Percentiles rank a stretch among this genome's conserved stretches.
phyloP scores from a whole-genome alignment of 2,113 vertebrate species.

The Holacanthus passer region DNA sequence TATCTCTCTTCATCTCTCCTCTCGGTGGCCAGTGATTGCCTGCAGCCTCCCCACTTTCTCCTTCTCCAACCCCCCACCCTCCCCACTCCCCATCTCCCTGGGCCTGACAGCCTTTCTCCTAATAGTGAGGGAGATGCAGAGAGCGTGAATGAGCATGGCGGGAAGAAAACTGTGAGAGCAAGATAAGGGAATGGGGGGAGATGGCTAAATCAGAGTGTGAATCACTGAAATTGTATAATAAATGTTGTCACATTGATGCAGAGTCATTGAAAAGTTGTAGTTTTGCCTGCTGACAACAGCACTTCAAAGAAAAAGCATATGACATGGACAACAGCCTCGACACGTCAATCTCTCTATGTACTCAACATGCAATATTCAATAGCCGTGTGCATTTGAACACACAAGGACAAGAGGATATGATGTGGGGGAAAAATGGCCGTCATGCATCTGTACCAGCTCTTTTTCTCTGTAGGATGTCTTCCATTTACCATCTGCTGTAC shows the following conservation, averaged over 20 bases:
- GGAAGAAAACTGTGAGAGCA: conserved; percentile 21
- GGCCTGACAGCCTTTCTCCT: conserved; percentile 46
- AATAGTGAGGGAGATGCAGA: conserved; percentile 34
- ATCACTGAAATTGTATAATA: conserved; percentile 30
- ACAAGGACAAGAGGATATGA: conserved; percentile 1
- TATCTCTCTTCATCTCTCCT: conserved; percentile 53
- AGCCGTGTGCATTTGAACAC: conserved; percentile 8
- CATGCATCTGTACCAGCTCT: background rate
- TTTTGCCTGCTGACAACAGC: background rate
- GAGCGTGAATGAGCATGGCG: conserved; percentile 36
- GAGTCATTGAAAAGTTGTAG: background rate
- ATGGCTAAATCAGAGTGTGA: conserved; percentile 39
- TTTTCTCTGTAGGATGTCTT: background rate
- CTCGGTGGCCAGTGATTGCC: conserved; percentile 62
- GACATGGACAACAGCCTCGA: background rate
- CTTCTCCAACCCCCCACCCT: background rate
- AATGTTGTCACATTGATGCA: conserved; percentile 16
- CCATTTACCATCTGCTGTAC: conserved; percentile 30
- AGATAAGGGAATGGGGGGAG: conserved; percentile 42
- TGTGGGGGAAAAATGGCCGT: background rate
- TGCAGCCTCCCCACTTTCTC: conserved; percentile 50
- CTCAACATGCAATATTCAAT: conserved; percentile 44
- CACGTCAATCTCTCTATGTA: background rate
- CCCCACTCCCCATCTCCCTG: conserved; percentile 9
- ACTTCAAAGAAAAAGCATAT: background rate